Conservation (phyloP, 2,113 vertebrate species). For the Atractosteus spatula region DNA sequence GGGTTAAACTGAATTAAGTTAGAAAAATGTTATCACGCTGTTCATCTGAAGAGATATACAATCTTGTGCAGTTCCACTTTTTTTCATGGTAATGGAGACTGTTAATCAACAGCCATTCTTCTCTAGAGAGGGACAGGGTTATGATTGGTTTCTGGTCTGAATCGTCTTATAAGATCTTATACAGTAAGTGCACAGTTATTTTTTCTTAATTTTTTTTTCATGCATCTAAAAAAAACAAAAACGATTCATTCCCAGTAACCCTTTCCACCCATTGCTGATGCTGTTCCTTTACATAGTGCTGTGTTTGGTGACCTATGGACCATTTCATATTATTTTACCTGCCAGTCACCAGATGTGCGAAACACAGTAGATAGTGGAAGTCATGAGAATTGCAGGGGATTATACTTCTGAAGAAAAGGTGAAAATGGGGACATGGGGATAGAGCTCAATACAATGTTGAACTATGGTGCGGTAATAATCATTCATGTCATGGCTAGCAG, state of each 20-base stretch:
- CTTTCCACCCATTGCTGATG: too few relatives aligned
- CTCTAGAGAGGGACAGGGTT: neutral
- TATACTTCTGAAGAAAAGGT: conserved; percentile 28
- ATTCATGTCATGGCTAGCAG: neutral
- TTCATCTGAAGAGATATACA: neutral
- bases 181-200: neutral
- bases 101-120: conserved; percentile 14
- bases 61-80: neutral
- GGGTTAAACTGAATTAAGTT: conserved; percentile 1
- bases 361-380: conserved; percentile 16
- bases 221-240: too few relatives aligned
- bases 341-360: conserved; percentile 23
- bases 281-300: too few relatives aligned
- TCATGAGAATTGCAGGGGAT: conserved; percentile 23
- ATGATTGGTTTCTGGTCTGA: conserved; percentile 4
- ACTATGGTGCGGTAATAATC: conserved; percentile 38
- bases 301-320: neutral
- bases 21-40: conserved; percentile 1
- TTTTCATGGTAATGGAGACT: conserved; percentile 9
- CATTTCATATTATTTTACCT: neutral
- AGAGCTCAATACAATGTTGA: conserved; percentile 14
- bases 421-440: conserved; percentile 30
- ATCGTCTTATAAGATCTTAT: neutral
- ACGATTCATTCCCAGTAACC: too few relatives aligned
- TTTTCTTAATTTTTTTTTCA: neutral